Evolutionary conservation across 2,113 vertebrate species (phyloP), one percentile per base, ranked within the genome.

Genomic region (Sphaerodactylus townsendi): DNA sequence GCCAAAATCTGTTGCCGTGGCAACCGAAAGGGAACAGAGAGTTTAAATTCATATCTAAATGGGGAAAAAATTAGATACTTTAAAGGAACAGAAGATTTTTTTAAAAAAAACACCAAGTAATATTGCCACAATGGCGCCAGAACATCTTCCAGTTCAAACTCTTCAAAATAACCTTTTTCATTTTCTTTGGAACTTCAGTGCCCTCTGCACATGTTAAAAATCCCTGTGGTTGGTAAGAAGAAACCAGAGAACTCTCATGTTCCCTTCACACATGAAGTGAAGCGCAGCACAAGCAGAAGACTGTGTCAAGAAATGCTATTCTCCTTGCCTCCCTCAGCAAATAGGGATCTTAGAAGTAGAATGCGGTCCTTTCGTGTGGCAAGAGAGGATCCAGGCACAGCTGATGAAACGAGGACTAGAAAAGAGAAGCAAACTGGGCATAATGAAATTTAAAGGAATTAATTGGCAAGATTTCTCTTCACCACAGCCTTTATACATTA

Each of bases 1-100:
- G 90, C 94, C 94, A 95, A 95, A 93, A 93, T 71, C 87, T 7
- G 96, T 96, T 94, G 89, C 96, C 91, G 94, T 95, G 77, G 93
- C 89, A 96, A 96, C 95, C 80, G 90, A 91, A 62, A 87, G 92
- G 89, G 91, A 91, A 88, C 87, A 72, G 84, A 90, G 92, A 94
- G 92, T 95, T 96, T 95, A 95, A 94, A 95, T 95, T 94, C 93
- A 90, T 89, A 93, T 93, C 90, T 91, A 94, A 95, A 95, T 95
- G 14, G 53, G 53, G 91, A 94, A 91, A 95, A 95, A 94, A 94
- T 85, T 76, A 94, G 91, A 93, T 91, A 95, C 92, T 94, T 94
- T 91, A 94, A 95, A 95, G 92, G 93, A 94, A 93, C 83, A 89
- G 84, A 91, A n/a, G 1, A 25, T 17, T 50, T 66, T 11, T 4